phyloP scores from a whole-genome alignment of 2,113 vertebrate genomes.

The Himantopus leucocephalus region DNA sequence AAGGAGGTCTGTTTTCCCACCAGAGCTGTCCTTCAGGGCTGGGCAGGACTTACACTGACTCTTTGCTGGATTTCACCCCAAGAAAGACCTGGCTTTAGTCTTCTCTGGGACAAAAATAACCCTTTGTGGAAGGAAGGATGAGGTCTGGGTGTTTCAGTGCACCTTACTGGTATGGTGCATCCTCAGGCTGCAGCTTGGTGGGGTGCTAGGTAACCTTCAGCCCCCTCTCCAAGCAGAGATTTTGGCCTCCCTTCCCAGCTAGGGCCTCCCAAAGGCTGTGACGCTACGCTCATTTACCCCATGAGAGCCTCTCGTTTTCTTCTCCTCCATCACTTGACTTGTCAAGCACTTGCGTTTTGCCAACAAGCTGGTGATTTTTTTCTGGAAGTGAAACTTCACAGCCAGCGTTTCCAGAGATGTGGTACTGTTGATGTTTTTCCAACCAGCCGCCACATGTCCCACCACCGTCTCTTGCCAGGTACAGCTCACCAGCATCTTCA shows the following conservation, averaged over 20 bases:
- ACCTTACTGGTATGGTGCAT: neutral
- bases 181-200: neutral
- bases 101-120: neutral
- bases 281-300: neutral
- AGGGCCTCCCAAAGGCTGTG: neutral
- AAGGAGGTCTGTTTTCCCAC: neutral
- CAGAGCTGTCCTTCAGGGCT: neutral
- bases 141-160: neutral
- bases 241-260: neutral
- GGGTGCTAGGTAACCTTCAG: neutral
- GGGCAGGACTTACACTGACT: neutral
- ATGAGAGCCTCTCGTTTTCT: neutral
- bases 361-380: neutral
- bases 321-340: neutral
- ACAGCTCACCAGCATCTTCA: neutral
- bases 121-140: neutral
- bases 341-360: neutral
- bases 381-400: neutral
- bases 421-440: rapidly evolving
- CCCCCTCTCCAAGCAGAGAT: neutral
- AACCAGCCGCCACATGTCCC: neutral
- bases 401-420: neutral
- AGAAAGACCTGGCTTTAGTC: neutral
- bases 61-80: neutral
- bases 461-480: neutral